These are phyloP conservation scores for Cygnus atratus DNA, from an alignment of 2,113 vertebrate genomes.

Conservation along the genomic window DNA sequence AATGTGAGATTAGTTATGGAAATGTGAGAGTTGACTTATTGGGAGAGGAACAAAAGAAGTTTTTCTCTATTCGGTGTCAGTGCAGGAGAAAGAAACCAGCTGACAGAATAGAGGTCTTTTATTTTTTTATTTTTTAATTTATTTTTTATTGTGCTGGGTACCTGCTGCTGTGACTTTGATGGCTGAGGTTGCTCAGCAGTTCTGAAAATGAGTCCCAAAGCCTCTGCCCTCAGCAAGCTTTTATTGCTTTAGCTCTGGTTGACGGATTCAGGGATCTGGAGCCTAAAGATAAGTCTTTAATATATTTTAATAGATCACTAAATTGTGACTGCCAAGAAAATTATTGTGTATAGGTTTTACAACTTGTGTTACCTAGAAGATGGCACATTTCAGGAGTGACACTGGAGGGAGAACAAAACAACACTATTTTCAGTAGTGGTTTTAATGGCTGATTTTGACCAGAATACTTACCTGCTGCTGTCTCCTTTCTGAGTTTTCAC, in stretches of 20 bases:
- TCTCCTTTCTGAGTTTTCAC: neutral
- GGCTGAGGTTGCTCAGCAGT: neutral
- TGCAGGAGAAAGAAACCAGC: neutral
- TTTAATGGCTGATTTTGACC: neutral
- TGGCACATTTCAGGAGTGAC: neutral
- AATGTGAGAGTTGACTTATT: neutral
- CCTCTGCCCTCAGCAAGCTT: constrained; percentile 28
- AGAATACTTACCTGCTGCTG: neutral
- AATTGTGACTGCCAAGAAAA: constrained; percentile 43
- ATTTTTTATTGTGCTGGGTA: neutral
- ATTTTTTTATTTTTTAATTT: neutral
- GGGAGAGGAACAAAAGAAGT: neutral
- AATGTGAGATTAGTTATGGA: neutral
- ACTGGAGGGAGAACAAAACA: neutral
- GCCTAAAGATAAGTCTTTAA: constrained; percentile 58
- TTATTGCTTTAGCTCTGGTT: constrained; percentile 41
- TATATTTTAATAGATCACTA: constrained; percentile 51
- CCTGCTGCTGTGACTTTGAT: neutral
- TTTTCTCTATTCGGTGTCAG: neutral
- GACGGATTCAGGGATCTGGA: constrained; percentile 29
- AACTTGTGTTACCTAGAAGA: constrained; percentile 7
- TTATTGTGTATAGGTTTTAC: constrained; percentile 5
- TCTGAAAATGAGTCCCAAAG: constrained; percentile 36
- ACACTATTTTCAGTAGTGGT: neutral
- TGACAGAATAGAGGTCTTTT: neutral